Evolutionary conservation across 2,888 invertebrate genomes (phyloP).

Genomic region (Celastrina argiolus): DNA sequence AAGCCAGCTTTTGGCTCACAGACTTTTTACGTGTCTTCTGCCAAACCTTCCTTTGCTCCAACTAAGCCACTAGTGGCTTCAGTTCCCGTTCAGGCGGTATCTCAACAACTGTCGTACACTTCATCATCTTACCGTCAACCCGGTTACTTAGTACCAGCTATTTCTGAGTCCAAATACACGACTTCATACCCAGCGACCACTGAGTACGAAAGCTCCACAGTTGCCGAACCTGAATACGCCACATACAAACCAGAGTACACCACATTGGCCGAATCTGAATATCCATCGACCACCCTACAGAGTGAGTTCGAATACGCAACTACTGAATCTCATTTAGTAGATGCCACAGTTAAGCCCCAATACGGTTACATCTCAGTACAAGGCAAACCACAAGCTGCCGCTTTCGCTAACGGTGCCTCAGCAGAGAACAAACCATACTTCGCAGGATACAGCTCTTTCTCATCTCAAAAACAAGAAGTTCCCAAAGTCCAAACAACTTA

Average conservation of each 20-base stretch:
- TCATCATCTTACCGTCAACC: not conserved
- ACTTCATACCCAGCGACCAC: not conserved
- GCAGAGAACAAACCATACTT: not conserved
- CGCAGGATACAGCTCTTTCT: slow-evolving; percentile 6
- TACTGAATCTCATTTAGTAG: not conserved
- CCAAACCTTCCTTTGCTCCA: slow-evolving; percentile 1
- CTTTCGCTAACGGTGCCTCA: not conserved
- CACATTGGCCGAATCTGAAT: not conserved
- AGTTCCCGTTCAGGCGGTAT: not conserved
- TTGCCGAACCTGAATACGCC: not conserved
- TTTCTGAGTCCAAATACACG: not conserved
- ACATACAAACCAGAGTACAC: slow-evolving; percentile 14
- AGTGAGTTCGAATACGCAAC: slow-evolving; percentile 3
- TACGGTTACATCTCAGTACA: not conserved
- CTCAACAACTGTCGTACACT: slow-evolving; percentile 8
- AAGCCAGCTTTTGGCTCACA: not conserved
- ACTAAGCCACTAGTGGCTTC: not conserved
- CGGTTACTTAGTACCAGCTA: not conserved
- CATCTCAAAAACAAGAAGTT: not conserved
- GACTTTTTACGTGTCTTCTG: not conserved
- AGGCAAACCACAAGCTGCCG: not conserved
- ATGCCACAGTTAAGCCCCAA: not conserved
- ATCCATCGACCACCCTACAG: not conserved
- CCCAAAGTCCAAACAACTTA: not conserved
- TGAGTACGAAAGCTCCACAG: not conserved